A percentile compares a stretch with the other conserved stretches of the same genome.
phyloP scores from a whole-genome alignment of 23 tunicate genomes.

The Styela clava region DNA sequence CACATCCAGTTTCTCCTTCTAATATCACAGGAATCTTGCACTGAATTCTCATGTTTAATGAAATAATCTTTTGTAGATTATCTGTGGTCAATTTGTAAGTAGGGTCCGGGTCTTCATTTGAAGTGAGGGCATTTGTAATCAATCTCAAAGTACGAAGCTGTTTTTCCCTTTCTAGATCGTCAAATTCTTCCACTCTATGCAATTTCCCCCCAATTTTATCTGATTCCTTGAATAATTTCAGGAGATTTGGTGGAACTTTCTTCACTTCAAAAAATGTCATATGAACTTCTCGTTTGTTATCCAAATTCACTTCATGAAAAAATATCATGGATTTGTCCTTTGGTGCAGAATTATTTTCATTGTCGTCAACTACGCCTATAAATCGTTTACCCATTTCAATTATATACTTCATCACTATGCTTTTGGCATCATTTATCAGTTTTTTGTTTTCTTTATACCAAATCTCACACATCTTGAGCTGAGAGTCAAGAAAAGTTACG shows the following conservation, averaged over 20 bases:
- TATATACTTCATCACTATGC: not conserved
- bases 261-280: not conserved
- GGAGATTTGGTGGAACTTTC: not conserved
- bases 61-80: constrained; percentile 44
- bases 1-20: constrained; percentile 71
- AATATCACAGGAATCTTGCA: constrained; percentile 55
- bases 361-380: not conserved
- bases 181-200: not conserved
- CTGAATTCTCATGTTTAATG: constrained; percentile 50
- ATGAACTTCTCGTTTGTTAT: not conserved
- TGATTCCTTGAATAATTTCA: not conserved
- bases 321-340: not conserved
- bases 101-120: constrained; percentile 36
- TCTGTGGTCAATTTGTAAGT: constrained; percentile 58
- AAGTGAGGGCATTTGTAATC: not conserved
- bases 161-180: not conserved
- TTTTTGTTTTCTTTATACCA: not conserved
- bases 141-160: not conserved
- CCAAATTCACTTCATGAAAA: not conserved
- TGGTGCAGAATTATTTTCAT: not conserved
- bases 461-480: not conserved
- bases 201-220: not conserved
- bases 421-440: not conserved
- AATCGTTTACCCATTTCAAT: not conserved
- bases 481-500: not conserved